Base-by-base conservation (phyloP, 1,140 invertebrate genomes). In the Drosophila mauritiana region DNA sequence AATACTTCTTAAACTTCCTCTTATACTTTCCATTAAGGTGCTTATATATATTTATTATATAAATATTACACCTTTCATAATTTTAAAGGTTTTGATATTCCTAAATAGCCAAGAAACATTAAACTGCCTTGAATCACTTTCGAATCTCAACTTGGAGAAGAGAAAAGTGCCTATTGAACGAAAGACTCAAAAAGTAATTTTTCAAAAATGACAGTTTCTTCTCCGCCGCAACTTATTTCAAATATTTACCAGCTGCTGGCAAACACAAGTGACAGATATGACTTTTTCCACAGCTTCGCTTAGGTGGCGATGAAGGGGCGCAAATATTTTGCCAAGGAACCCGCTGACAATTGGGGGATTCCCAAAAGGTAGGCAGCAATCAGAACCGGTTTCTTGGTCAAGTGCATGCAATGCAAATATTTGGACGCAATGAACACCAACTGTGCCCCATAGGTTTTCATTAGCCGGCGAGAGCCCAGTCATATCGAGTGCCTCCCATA, bases 401-500 rank as follows among this genome's bases (percentile, higher is more conserved):
- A 70, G 67, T 70, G 67, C 67, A 70, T 15, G 52, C 51, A n/a
- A 69, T 56, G 43, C 51, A 69, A 70, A 70, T 70, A 70, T 70
- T 70, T 70, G 63, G 31, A 15, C 15, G 15, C 17, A 22, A 11
- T 61, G 62, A 39, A 31, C 42, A 25, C 42, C 57, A n/a, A 65
- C 67, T 10, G 62, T 55, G 63, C 45, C 46, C 63, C 43, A 69
- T 40, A n/a, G n/a, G 55, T 55, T 70, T 46, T 46, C 13, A 55
- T 69, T 69, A 68, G 34, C 61, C 31, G 49, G 42, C 40, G 51
- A 13, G 3, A 36, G 59, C 61, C 43, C 17, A 69, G 36, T 69
- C 42, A 48, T 48, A 56, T 55, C 36, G 64, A 36, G 62, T 27
- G 43, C 34, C 15, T 37, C 40, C 34, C 37, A 46, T 69, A 69